Percentiles rank a stretch among this genome's conserved stretches.
phyloP scores from a whole-genome alignment of 64 coral and sea anemone species.

The Dendronephthya gigantea region DNA sequence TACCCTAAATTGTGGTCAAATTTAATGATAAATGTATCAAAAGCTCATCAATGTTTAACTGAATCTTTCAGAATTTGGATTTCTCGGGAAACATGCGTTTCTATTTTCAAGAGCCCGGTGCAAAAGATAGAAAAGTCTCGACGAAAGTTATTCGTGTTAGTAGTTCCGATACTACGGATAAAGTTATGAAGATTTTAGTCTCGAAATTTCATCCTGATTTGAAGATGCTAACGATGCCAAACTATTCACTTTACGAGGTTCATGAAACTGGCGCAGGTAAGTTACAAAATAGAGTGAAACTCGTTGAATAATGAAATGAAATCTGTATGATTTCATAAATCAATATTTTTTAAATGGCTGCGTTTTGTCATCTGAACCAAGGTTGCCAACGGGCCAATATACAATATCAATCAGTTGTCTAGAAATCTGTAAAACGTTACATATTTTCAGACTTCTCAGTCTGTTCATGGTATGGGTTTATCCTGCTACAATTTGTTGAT shows the following conservation, averaged over 20 bases:
- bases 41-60: neutral
- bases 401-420: neutral
- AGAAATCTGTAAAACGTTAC: neutral
- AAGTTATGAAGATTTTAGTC: conserved; percentile 72
- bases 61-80: conserved; percentile 51
- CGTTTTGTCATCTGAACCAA: neutral
- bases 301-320: neutral
- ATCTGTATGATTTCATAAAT: neutral
- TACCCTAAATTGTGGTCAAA: neutral
- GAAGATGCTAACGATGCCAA: conserved; percentile 90
- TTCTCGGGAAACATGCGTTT: conserved; percentile 88
- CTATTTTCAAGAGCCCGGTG: conserved; percentile 95
- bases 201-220: conserved; percentile 98
- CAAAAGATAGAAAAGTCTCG: conserved; percentile 62
- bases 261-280: conserved; percentile 78
- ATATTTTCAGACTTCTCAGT: neutral
- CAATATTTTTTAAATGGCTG: neutral
- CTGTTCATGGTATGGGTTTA: neutral
- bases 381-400: neutral
- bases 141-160: conserved; percentile 86
- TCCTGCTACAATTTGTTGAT: neutral
- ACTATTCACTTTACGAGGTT: conserved; percentile 83
- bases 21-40: neutral
- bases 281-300: neutral
- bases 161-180: conserved; percentile 69